Evolutionary conservation across 2,888 invertebrate genomes (phyloP).

Genomic region (Phalangium opilio): DNA sequence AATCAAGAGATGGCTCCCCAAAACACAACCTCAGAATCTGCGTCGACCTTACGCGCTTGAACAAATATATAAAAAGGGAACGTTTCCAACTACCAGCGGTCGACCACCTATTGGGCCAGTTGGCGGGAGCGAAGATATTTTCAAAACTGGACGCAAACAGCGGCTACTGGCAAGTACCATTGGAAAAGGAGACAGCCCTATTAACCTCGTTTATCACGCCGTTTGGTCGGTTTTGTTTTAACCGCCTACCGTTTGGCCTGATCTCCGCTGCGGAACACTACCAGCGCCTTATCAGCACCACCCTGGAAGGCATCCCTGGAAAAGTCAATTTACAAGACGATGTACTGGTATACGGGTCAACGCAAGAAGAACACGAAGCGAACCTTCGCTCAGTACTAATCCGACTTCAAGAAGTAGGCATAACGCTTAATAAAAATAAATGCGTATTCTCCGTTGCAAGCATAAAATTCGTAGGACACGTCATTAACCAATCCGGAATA

Average conservation of each 20-base stretch:
- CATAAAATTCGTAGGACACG: neutral
- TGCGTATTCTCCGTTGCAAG: neutral
- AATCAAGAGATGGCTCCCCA: too few relatives aligned
- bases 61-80: neutral
- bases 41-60: neutral
- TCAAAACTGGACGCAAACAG: too few relatives aligned
- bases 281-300: neutral
- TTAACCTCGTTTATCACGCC: constrained; percentile 5
- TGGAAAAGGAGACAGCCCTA: neutral
- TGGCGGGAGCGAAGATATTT: too few relatives aligned
- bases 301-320: neutral
- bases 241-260: constrained; percentile 4
- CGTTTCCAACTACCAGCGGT: neutral
- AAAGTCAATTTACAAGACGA: neutral
- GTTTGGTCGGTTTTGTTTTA: constrained; percentile 2
- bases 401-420: neutral
- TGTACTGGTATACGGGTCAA: constrained; percentile 1
- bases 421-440: neutral
- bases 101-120: too few relatives aligned
- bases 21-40: neutral
- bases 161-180: too few relatives aligned
- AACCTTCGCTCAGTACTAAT: neutral
- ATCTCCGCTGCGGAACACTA: constrained; percentile 1
- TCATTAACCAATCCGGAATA: neutral
- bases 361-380: neutral